Evolutionary conservation across 1,140 invertebrate genomes (phyloP).

Genomic region (Panagrolaimus sp.): DNA sequence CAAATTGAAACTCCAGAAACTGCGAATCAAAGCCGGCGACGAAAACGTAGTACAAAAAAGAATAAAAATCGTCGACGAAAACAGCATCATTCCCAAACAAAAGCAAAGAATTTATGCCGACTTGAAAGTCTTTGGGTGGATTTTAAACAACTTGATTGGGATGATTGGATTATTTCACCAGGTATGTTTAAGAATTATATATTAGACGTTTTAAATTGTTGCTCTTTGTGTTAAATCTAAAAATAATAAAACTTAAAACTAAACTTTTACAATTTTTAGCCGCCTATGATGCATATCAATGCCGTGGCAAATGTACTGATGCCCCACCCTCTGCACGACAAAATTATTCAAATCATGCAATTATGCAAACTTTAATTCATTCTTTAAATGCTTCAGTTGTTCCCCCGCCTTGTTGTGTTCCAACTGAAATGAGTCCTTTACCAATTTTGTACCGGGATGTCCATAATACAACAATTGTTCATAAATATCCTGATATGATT

Average conservation of each 20-base stretch:
- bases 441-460: background rate
- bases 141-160: background rate
- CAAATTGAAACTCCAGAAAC: conserved; percentile 4
- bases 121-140: background rate
- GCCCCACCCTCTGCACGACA: background rate
- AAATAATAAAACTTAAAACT: background rate
- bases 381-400: background rate
- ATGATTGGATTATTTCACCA: conserved; percentile 5
- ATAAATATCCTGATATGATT: background rate
- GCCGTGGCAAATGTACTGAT: background rate
- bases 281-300: conserved; percentile 1
- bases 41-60: background rate
- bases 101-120: background rate
- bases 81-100: background rate
- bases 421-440: background rate
- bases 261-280: background rate
- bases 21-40: background rate
- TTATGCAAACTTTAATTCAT: conserved; percentile 10
- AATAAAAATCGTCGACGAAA: background rate
- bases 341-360: conserved; percentile 15
- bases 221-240: background rate
- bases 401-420: background rate
- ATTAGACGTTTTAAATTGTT: background rate
- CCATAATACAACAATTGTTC: background rate
- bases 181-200: background rate